Percentiles rank a stretch among this genome's conserved stretches.
phyloP scores from a whole-genome alignment of 2,797 vertebrate species.

The Tokudaia muenninki region DNA sequence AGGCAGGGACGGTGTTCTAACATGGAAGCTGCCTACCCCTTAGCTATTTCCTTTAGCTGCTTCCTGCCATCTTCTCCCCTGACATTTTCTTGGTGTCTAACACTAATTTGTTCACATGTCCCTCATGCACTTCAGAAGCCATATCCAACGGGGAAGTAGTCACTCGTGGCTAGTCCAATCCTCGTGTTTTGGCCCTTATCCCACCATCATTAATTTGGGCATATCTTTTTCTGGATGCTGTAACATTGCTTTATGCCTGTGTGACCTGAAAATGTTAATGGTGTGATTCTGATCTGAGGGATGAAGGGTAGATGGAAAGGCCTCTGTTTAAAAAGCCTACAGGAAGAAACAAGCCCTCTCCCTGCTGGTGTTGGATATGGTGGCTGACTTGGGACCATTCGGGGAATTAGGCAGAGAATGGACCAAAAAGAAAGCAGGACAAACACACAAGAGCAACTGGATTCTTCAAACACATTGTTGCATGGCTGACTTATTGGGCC shows the following conservation, averaged over 20 bases:
- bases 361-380: neutral
- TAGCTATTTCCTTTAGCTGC: neutral
- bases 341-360: conserved; percentile 22
- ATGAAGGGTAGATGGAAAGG: neutral
- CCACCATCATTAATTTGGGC: neutral
- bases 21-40: neutral
- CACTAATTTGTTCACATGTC: neutral
- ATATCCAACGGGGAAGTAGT: neutral
- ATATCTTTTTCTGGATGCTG: neutral
- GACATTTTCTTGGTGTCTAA: conserved; percentile 30
- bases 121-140: neutral
- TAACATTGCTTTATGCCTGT: neutral
- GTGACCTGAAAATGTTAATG: neutral
- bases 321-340: conserved; percentile 1
- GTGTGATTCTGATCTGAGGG: neutral
- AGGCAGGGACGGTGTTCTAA: neutral
- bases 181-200: neutral
- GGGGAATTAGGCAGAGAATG: neutral
- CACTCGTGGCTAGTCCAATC: neutral
- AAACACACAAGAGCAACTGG: neutral
- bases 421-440: neutral
- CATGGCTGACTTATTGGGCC: neutral
- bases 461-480: neutral
- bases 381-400: neutral
- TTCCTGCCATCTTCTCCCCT: neutral